These are phyloP conservation scores for Sipha flava DNA, from an alignment of 1,140 invertebrate species.

Conservation along the genomic window DNA sequence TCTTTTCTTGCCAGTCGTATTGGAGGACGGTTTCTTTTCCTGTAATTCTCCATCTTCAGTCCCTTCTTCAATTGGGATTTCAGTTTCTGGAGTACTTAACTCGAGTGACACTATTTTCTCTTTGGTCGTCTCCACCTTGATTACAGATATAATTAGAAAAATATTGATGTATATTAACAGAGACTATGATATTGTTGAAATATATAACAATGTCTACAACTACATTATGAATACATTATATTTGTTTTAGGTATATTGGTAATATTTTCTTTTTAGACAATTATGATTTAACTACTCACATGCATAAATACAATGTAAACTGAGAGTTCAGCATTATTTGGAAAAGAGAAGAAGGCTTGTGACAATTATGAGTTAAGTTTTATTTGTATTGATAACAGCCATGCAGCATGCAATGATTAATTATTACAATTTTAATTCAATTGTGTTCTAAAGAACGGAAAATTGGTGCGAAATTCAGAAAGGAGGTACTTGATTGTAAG, in stretches of 20 bases:
- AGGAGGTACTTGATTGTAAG: constrained; percentile 2
- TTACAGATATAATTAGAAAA: constrained; percentile 17
- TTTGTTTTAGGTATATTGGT: not conserved
- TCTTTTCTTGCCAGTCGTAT: not conserved
- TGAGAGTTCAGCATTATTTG: not conserved
- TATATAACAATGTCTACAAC: not conserved
- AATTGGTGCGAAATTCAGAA: constrained; percentile 25
- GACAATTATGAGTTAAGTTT: not conserved
- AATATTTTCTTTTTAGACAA: not conserved
- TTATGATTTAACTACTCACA: not conserved
- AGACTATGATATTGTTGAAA: not conserved
- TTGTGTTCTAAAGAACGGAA: not conserved
- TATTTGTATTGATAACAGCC: not conserved
- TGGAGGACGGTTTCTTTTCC: constrained; percentile 40
- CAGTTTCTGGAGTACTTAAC: constrained; percentile 55
- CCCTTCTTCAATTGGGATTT: constrained; percentile 43
- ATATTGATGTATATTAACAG: not conserved
- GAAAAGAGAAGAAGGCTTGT: not conserved
- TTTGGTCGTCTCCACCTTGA: constrained; percentile 73
- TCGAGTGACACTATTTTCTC: constrained; percentile 82
- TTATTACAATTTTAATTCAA: not conserved
- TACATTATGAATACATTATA: not conserved
- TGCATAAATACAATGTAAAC: not conserved
- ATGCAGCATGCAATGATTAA: constrained; percentile 5
- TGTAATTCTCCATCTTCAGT: constrained; percentile 33